phyloP scores from a whole-genome alignment of 2,113 vertebrate genomes.

The Sander lucioperca region DNA sequence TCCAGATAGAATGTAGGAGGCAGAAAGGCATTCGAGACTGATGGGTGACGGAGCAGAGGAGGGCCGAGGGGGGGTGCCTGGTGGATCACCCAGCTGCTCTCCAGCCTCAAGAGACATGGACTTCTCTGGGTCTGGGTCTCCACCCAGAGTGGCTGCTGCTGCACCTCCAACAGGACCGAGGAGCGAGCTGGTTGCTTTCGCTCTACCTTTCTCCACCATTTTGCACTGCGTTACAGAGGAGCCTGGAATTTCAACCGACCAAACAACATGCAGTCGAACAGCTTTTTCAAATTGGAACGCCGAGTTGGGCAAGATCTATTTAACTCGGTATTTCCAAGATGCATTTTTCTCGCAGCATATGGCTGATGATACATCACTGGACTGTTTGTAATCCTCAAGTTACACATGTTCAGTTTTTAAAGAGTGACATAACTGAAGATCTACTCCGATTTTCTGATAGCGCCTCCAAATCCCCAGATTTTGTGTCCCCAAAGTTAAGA shows the following conservation, averaged over 20 bases:
- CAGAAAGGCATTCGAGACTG: neutral
- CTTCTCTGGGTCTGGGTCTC: constrained; percentile 21
- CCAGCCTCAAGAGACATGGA: neutral
- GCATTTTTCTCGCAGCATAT: neutral
- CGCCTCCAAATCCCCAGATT: neutral
- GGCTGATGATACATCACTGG: neutral
- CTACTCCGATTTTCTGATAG: neutral
- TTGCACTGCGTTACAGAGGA: neutral
- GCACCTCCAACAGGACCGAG: neutral
- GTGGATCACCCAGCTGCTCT: constrained; percentile 13
- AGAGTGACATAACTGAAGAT: constrained; percentile 7
- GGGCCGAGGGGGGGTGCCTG: neutral
- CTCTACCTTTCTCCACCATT: neutral
- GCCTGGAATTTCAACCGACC: neutral
- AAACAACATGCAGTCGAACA: neutral
- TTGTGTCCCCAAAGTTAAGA: neutral
- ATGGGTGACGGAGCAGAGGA: neutral
- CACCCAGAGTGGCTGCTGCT: neutral
- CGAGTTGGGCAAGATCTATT: neutral
- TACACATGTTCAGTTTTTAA: neutral
- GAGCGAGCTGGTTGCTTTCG: neutral
- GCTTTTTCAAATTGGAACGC: neutral
- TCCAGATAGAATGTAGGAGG: neutral
- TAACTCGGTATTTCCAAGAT: neutral
- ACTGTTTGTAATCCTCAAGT: neutral